Conservation (phyloP, 2,888 invertebrate genomes). For the Bimastos eiseni region DNA sequence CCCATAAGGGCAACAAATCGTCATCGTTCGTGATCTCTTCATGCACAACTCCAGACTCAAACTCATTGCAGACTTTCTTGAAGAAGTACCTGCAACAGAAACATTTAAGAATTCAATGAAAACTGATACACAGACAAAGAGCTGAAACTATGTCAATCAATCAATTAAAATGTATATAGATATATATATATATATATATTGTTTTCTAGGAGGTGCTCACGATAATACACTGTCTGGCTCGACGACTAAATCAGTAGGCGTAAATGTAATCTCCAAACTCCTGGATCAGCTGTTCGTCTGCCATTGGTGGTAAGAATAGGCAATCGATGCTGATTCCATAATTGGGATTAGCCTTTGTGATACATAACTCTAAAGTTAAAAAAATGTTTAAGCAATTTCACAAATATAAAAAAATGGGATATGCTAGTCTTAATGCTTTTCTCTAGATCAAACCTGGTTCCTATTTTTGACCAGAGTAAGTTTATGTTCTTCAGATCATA, state of each 20-base stretch:
- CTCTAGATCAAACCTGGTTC: too few species aligned
- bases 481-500: too few species aligned
- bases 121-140: slow-evolving; percentile 66
- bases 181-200: too few species aligned
- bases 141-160: background rate
- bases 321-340: background rate
- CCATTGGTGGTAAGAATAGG: background rate
- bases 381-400: too few species aligned
- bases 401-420: too few species aligned
- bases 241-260: background rate
- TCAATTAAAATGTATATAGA: too few species aligned
- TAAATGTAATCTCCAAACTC: background rate
- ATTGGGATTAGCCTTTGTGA: background rate
- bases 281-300: background rate
- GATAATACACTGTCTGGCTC: too few species aligned
- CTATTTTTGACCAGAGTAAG: too few species aligned
- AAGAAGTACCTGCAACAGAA: slow-evolving; percentile 77
- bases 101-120: background rate
- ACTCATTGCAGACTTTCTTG: slow-evolving; percentile 87
- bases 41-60: slow-evolving; percentile 78
- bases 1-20: slow-evolving; percentile 87
- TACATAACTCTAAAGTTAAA: too few species aligned
- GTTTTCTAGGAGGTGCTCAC: background rate
- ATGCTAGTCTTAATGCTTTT: too few species aligned
- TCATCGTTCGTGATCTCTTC: slow-evolving; percentile 89